These are phyloP conservation scores for Ascidia mentula DNA, from an alignment of 23 tunicate species.

Conservation along the genomic window DNA sequence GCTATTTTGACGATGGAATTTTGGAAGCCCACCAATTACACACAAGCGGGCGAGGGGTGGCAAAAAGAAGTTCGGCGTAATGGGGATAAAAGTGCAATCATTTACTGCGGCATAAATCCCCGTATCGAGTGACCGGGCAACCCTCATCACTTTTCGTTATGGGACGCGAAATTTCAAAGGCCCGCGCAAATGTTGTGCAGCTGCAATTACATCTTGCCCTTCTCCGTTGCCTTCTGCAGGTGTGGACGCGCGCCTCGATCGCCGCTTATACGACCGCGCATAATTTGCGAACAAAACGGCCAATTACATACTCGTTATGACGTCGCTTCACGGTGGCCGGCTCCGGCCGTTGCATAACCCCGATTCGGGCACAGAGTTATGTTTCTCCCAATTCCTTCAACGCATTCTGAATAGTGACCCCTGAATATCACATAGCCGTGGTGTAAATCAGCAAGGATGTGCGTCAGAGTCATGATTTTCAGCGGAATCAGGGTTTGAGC, in stretches of 20 bases:
- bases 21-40: too few relatives aligned
- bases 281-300: neutral
- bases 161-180: neutral
- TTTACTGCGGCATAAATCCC: neutral
- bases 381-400: neutral
- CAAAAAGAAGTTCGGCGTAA: too few relatives aligned
- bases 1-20: too few relatives aligned
- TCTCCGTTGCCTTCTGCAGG: neutral
- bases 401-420: neutral
- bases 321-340: neutral
- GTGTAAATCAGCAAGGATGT: neutral
- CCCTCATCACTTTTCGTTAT: neutral
- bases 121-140: neutral
- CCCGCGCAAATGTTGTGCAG: neutral
- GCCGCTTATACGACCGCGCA: slow-evolving; percentile 3
- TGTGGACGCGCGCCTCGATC: neutral
- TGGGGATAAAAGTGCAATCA: too few relatives aligned
- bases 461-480: neutral
- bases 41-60: too few relatives aligned
- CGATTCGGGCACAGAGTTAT: neutral
- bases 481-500: neutral
- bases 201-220: slow-evolving; percentile 7
- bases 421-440: neutral
- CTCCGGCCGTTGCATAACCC: neutral
- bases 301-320: neutral